A percentile compares a stretch with the other conserved stretches of the same genome.
These are phyloP conservation scores for Morelia viridis DNA, from an alignment of 2,797 vertebrate genomes.

Conservation along the genomic window DNA sequence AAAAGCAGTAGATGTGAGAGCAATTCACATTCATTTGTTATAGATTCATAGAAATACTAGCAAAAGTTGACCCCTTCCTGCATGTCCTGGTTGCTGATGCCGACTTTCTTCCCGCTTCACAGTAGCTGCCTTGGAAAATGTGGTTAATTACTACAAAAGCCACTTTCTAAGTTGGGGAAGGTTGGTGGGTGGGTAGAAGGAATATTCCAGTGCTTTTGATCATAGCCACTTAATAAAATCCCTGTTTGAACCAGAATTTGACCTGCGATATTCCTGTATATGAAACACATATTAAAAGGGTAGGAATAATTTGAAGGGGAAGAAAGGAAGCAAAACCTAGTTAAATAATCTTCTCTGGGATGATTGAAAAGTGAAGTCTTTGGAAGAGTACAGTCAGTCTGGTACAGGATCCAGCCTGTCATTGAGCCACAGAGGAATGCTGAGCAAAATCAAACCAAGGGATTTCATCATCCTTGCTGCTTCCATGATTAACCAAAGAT, in stretches of 20 bases:
- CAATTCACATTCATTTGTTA: neutral
- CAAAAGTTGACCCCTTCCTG: neutral
- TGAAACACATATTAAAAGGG: neutral
- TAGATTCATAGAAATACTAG: neutral
- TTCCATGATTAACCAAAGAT: neutral
- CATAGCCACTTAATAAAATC: neutral
- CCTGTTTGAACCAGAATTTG: neutral
- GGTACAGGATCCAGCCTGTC: neutral
- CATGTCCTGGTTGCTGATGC: neutral
- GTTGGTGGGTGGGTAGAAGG: neutral
- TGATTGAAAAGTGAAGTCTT: neutral
- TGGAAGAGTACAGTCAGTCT: neutral
- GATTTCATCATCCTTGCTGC: neutral
- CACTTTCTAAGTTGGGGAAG: neutral
- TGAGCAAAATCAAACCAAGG: neutral
- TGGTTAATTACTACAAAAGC: neutral
- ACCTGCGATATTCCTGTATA: neutral
- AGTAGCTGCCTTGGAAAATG: neutral
- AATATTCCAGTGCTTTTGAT: neutral
- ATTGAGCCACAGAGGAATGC: neutral
- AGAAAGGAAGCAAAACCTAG: neutral
- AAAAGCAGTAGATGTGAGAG: neutral
- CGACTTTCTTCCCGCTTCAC: neutral
- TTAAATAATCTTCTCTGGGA: neutral
- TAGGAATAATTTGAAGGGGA: neutral